Conservation (phyloP, 2,113 vertebrate genomes). For the Phylloscopus trochiloides region DNA sequence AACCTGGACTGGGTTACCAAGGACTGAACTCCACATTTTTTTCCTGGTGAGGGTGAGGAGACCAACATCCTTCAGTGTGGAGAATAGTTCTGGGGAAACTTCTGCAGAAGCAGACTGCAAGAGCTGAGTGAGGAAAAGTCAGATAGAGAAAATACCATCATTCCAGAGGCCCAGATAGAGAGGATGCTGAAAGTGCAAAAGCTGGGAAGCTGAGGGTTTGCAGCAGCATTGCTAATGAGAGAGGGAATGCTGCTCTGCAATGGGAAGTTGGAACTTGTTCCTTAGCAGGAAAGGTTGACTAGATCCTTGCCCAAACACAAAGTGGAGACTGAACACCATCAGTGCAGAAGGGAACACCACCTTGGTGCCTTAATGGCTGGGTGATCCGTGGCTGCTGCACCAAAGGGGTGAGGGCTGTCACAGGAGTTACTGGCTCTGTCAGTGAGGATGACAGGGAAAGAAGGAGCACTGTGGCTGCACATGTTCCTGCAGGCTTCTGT, state of each 20-base stretch:
- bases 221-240: neutral
- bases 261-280: neutral
- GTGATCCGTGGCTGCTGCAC: neutral
- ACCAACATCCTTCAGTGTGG: neutral
- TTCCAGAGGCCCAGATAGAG: neutral
- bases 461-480: neutral
- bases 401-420: neutral
- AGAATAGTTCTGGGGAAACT: neutral
- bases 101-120: neutral
- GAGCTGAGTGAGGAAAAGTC: neutral
- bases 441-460: neutral
- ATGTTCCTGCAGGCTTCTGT: neutral
- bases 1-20: neutral
- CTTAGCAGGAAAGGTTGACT: neutral
- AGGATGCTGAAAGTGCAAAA: neutral
- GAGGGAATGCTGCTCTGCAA: neutral
- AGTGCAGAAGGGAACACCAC: neutral
- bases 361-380: rapidly evolving
- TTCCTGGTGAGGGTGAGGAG: neutral
- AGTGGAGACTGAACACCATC: rapidly evolving
- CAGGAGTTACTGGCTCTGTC: neutral
- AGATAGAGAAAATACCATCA: neutral
- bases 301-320: rapidly evolving
- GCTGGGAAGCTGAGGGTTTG: neutral
- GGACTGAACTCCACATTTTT: neutral